Evolutionary conservation across 2,113 vertebrate genomes (phyloP), one percentile per base, ranked within the genome.

Genomic region (Rostratula benghalensis): DNA sequence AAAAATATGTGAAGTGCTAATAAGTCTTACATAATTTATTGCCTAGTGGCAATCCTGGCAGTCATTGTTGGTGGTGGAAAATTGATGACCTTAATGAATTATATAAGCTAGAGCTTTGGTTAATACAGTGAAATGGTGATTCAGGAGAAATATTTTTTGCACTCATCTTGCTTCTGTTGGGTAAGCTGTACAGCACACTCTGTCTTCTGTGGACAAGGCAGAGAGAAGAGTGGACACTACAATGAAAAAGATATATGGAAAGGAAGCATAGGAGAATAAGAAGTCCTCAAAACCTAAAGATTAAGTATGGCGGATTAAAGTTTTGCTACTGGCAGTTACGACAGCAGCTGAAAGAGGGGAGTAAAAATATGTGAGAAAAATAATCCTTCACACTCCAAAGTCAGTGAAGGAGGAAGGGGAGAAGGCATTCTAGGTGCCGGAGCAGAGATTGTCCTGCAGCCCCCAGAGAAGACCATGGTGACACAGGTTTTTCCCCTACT

Each of bases 381-480:
- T 5, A 54, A 6, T 24, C 5, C 23, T 56, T 23, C 10, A 56
- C 39, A 76, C 21, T 4, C 33, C 8, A 17, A 39, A 8, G 28
- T 56, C 33, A 27, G 11, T 28, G 50, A 27, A 56, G 39, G 30
- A 76, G 30, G 20, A 41, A 7, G 19, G 24, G 19, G 6, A 51
- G 15, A 28, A 46, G 22, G 1, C 22, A 17, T 5, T 39, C 21
- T 21, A 46, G 16, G 23, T 2, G 3, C 14, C 0, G 0, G 3
- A 85, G 41, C 7, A n/a, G 60, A 56, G 7, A 16, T 27, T 60
- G 2, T 18, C 16, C 13, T 50, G 30, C 30, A 68, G 8, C 7
- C 30, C 5, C 0, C 28, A 25, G 23, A 13, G 17, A 68, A 67
- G 43, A 41, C 61, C 24, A 28, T 16, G 24, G 24, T 41, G 28